These are phyloP conservation scores for Fratercula arctica DNA, from an alignment of 2,797 vertebrate genomes.

Conservation along the genomic window DNA sequence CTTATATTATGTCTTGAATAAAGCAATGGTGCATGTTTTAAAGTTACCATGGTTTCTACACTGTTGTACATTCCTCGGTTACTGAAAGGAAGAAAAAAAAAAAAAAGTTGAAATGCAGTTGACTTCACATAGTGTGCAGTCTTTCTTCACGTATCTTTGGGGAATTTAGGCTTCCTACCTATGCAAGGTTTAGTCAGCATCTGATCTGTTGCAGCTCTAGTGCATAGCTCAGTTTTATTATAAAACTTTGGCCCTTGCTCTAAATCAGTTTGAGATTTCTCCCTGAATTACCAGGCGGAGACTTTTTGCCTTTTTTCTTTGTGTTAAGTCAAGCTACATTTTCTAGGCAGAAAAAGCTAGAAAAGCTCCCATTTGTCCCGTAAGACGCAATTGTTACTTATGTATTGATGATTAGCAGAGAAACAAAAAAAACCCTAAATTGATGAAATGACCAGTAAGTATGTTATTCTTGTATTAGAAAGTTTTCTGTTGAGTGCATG, in stretches of 20 bases:
- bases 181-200: not conserved
- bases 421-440: not conserved
- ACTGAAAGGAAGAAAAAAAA: not conserved
- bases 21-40: not conserved
- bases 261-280: not conserved
- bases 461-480: not conserved
- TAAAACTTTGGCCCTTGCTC: not conserved
- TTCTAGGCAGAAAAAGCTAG: not conserved
- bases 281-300: not conserved
- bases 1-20: not conserved
- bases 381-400: not conserved
- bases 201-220: not conserved
- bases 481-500: not conserved
- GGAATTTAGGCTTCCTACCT: not conserved
- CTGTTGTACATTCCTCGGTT: not conserved
- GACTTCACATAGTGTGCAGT: not conserved
- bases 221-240: not conserved
- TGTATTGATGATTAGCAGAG: not conserved
- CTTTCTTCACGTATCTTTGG: not conserved
- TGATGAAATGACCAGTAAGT: not conserved
- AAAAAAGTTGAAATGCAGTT: not conserved
- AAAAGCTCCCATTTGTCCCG: not conserved
- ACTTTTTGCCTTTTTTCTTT: not conserved
- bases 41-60: not conserved
- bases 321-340: not conserved